Base-by-base conservation (phyloP, 2,797 vertebrate species). In the Lutra lutra region DNA sequence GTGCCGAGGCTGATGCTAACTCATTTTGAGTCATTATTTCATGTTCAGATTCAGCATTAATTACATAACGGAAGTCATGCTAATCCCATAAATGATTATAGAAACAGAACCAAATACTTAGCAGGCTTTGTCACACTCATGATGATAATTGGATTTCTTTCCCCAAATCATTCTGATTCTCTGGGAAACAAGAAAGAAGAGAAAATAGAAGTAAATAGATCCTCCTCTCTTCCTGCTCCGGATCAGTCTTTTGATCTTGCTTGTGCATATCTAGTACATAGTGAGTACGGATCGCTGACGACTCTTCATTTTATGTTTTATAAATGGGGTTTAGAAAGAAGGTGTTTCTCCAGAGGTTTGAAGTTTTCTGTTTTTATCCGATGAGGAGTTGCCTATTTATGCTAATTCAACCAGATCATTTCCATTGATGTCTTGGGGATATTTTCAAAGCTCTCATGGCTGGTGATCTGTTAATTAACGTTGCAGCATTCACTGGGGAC, bases 241-340 rank as follows among this genome's bases (percentile, higher is more conserved):
- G 17, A 4, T 20, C 29, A 4, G 11, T 60, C 58, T 66, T 46
- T 21, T 0, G 27, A 3, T 64, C 46, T 27, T 29, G 20, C 40
- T 20, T 12, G 13, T 48, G 18, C 7, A 0, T 29, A 2, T 3
- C 0, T 3, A 2, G 4, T 21, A 7, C 21, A 5, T 2, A n/a
- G 46, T n/a, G 40, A n/a, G 9, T 35, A 5, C 0, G 3, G 3
- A 6, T 17, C 21, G 5, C 48, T 23, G 43, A 70, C 77, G 27
- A 1, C 43, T 91, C 25, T 83, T 82, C 20, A 0, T 54, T 54
- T 56, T 38, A 1, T 32, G 25, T 77, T 92, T 91, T 10, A 1
- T 72, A 85, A 51, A n/a, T 10, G 13, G 54, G 17, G 2, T 58
- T 58, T 58, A 58, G 79, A 86, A 84, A 83, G 77, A 35, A 46